Base-by-base conservation (phyloP, 2,113 vertebrate genomes). In the Felis chaus region DNA sequence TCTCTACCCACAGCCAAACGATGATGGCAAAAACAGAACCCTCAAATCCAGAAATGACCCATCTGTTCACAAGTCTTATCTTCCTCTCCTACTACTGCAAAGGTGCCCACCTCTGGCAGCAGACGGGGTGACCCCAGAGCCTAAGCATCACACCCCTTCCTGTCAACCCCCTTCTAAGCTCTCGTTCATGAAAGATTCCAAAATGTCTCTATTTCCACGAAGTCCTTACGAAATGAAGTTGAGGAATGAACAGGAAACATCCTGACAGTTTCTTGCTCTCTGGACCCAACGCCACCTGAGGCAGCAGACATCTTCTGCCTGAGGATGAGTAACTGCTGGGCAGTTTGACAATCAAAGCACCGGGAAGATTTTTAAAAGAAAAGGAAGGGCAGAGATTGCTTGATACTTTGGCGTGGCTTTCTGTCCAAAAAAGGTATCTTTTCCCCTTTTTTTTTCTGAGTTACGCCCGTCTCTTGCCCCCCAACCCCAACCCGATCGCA, bases 1-100 rank as follows among this genome's bases (percentile, higher is more conserved):
- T 97, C 95, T 96, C 85, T 97, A 79, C 97, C 98, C 98, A 95
- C 97, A 98, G 97, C 93, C 94, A 83, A 97, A 98, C 92, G 68
- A 97, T 36, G 94, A 94, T 45, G 73, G 94, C 95, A 96, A 97
- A 98, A 97, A 97, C 97, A 97, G 97, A 97, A 97, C 84, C 85
- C 82, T 69, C 7, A 8, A 88, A 95, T 96, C 96, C 96, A 97
- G 98, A 98, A 96, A 97, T 97, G 96, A 97, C 94, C 97, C 95
- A 96, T 96, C 96, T 97, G 97, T 61, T 95, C 92, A 41, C 41
- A 89, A 83, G 57, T 45, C 23, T 16, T 16, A 74, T 55, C 93
- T 95, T 84, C 48, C 53, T 41, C 82, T 93, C 55, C 33, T 11
- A 18, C 55, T 31, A 39, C 33, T 15, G 21, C 1, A 36, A n/a